Evolutionary conservation across 2,888 invertebrate species (phyloP).

Genomic region (Pharmacophagus antenor): DNA sequence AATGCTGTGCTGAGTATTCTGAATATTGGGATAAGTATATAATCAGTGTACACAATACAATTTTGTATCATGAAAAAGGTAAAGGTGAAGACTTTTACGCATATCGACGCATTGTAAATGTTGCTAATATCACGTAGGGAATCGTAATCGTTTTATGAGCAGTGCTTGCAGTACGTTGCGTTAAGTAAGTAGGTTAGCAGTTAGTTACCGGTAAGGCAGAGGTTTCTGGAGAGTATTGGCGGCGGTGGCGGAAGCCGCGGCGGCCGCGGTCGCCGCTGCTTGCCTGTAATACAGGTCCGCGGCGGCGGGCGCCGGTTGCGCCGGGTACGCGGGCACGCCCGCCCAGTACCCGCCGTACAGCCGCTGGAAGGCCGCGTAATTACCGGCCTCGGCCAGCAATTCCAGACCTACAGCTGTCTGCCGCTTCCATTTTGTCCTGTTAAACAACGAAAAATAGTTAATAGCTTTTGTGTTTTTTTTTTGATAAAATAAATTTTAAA

Average conservation of each 20-base stretch:
- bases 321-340: slow-evolving; percentile 84
- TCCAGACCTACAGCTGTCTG: slow-evolving; percentile 99
- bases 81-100: too few species aligned
- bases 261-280: slow-evolving; percentile 87
- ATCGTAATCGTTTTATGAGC: too few species aligned
- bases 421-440: slow-evolving; percentile 99
- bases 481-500: neutral
- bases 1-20: too few species aligned
- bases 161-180: neutral
- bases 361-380: slow-evolving; percentile 98
- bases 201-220: slow-evolving; percentile 85
- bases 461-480: too few species aligned
- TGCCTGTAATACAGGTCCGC: slow-evolving; percentile 92
- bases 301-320: slow-evolving; percentile 84
- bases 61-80: too few species aligned
- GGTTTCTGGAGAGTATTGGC: slow-evolving; percentile 92
- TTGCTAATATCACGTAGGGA: too few species aligned
- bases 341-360: slow-evolving; percentile 91
- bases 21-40: too few species aligned
- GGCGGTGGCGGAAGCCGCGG: slow-evolving; percentile 80
- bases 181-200: neutral
- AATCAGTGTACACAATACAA: too few species aligned
- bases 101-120: too few species aligned
- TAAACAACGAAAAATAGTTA: slow-evolving; percentile 4
- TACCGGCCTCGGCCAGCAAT: slow-evolving; percentile 97